Percentiles rank a stretch among this genome's conserved stretches.
Evolutionary conservation across 2,113 vertebrate genomes (phyloP).

Genomic region (Australoheros scitulus): DNA sequence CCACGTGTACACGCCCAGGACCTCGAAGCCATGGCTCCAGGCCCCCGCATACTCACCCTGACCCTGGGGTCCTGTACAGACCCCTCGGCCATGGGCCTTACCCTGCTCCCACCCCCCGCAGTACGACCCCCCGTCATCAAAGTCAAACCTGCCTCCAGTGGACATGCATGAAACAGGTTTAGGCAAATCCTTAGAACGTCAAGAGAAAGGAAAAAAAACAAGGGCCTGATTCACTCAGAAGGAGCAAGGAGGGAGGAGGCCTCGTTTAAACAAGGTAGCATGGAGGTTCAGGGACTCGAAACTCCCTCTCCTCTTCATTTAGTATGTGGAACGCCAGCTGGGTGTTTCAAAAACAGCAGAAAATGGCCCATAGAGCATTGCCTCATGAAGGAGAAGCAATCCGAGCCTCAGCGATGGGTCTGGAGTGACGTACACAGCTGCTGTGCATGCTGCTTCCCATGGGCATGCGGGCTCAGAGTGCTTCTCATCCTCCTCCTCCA

Average conservation of each 20-base stretch:
- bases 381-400: slow-evolving; percentile 39
- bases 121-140: slow-evolving; percentile 99
- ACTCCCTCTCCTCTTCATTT: slow-evolving; percentile 33
- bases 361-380: slow-evolving; percentile 27
- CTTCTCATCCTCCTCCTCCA: slow-evolving; percentile 66
- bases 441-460: slow-evolving; percentile 68
- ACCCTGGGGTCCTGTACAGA: slow-evolving; percentile 98
- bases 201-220: slow-evolving; percentile 65
- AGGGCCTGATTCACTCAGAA: slow-evolving; percentile 50
- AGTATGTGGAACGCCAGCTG: slow-evolving; percentile 31
- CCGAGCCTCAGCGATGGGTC: slow-evolving; percentile 53
- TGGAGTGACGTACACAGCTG: slow-evolving; percentile 61
- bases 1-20: slow-evolving; percentile 98
- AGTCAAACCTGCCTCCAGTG: slow-evolving; percentile 96
- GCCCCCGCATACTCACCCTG: slow-evolving; percentile 97
- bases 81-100: slow-evolving; percentile 96
- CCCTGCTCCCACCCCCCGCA: slow-evolving; percentile 99
- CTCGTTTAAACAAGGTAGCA: slow-evolving; percentile 42
- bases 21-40: slow-evolving; percentile 98
- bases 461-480: slow-evolving; percentile 72
- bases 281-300: slow-evolving; percentile 53
- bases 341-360: slow-evolving; percentile 15
- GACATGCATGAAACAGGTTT: slow-evolving; percentile 86
- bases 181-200: slow-evolving; percentile 83
- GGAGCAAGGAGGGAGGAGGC: slow-evolving; percentile 51